Evolutionary conservation across 2,797 vertebrate genomes (phyloP), one percentile per base, ranked within the genome.

Genomic region (Cirrhinus mrigala): DNA sequence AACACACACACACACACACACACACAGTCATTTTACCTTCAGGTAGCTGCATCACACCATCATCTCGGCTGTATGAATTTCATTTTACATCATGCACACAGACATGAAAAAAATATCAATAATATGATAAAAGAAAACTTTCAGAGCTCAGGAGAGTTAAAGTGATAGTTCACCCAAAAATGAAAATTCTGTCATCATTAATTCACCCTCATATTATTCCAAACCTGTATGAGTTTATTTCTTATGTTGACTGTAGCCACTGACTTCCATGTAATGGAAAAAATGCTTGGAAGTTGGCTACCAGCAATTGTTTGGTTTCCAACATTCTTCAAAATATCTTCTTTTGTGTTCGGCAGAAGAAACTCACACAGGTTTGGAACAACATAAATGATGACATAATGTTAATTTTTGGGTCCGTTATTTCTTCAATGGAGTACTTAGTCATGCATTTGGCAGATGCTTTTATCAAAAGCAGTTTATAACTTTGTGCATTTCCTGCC

Each of bases 1-100:
- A 54, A 52, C 58, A 79, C 73, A 73, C 71, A 44, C 62, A 80
- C 29, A 73, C 71, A 44, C 62, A 52, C 58, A 79, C 73, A 73
- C 71, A 44, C 62, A 80, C 29, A 73, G 24, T 6, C 27, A 64
- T 54, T 60, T 60, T 60, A 73, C n/a, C 48, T 22, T 52, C n/a
- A 40, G 24, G 58, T 27, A 73, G 12, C 46, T 54, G 64, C 62
- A 79, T 33, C 12, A 66, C 68, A 64, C 3, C 16, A 9, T 46
- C 12, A 44, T 52, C 3, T n/a, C 22, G 12, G n/a, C 8, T 14
- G 9, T n/a, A 4, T 33, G 24, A 29, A 84, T 58, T 75, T 37
- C 33, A 33, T 24, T 10, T 69, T n/a, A 40, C 18, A 0, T 27
- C 24, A 68, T 66, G 27, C 60, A 71, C n/a, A 56, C 73, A 77